Base-by-base conservation (phyloP, 2,888 invertebrate species). In the Lasioglossum figueresi region DNA sequence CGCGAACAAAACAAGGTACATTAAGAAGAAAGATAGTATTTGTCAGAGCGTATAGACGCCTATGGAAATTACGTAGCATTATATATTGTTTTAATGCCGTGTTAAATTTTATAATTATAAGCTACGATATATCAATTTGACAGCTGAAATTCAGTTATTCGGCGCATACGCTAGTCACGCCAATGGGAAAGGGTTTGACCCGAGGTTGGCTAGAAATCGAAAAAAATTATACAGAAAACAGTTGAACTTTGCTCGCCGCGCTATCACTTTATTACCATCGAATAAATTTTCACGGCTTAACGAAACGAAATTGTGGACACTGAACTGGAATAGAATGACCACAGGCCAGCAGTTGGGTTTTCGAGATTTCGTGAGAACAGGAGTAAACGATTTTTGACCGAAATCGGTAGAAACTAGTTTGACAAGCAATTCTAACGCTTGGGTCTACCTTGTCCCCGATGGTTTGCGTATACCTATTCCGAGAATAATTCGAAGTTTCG, bases 21-120 rank as follows among this genome's bases (percentile, higher is more conserved):
- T 16, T 63, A 63, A 63, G 16, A 63, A 16, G 63, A 63, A 63
- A 63, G 63, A 63, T 31, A 16, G 63, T 63, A 63, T 63, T 63
- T 63, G 63, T 63, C 63, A 16, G 31, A 6, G 2, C 63, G 14
- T 6, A 0, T 31, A 31, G 63, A 63, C 2, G 2, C 16, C 63
- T 6, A 63, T 6, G 27, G 14, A 31, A 63, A 63, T 63, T 27
- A 6, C 63, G 63, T 31, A 6, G 63, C 31, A 16, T 31, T 31
- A 4, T 31, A 16, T 31, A 31, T 31, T 63, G 27, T 27, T 63
- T 63, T 31, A 63, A 63, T 63, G 31, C 6, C 6, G 31, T 63
- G 27, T 31, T 27, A 31, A 31, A 27, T 63, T 63, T 31, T 27
- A 6, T 31, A 16, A 31, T 31, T 63, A 63, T 16, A 31, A 31